Percentiles rank a stretch among this genome's conserved stretches.
Conservation (phyloP, 2,888 invertebrate species). For the Euclidia mi region DNA sequence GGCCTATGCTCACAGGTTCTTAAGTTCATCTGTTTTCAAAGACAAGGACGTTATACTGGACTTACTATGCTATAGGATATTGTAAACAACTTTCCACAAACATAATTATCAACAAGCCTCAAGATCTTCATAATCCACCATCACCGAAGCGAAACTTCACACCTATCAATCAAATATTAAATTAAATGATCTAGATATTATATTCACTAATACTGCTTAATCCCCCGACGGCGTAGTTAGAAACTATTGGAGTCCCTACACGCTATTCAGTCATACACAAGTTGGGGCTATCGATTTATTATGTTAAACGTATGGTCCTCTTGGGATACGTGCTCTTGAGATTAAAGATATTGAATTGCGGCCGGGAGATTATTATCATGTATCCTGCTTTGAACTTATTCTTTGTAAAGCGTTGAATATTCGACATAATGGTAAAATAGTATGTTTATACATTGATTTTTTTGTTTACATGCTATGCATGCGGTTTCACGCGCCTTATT, state of each 20-base stretch:
- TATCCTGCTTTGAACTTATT: too few relatives aligned
- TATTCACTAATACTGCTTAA: conserved; percentile 48
- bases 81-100: too few relatives aligned
- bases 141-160: conserved; percentile 8
- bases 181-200: conserved; percentile 35
- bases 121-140: conserved; percentile 18
- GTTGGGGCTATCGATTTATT: conserved; percentile 50
- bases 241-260: conserved; percentile 49
- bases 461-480: too few relatives aligned
- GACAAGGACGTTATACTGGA: too few relatives aligned
- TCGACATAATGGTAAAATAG: too few relatives aligned
- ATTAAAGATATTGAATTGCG: conserved; percentile 23
- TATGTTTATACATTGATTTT: too few relatives aligned
- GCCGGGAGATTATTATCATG: too few relatives aligned
- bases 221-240: conserved; percentile 39
- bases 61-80: too few relatives aligned
- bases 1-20: too few relatives aligned
- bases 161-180: conserved; percentile 48
- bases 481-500: too few relatives aligned
- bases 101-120: not conserved
- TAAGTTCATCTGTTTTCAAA: too few relatives aligned
- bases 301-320: conserved; percentile 54
- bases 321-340: conserved; percentile 24
- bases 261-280: conserved; percentile 46
- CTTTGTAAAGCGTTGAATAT: too few relatives aligned